Base-by-base conservation (phyloP, 1,140 invertebrate species). In the Phenacoccus solenopsis region DNA sequence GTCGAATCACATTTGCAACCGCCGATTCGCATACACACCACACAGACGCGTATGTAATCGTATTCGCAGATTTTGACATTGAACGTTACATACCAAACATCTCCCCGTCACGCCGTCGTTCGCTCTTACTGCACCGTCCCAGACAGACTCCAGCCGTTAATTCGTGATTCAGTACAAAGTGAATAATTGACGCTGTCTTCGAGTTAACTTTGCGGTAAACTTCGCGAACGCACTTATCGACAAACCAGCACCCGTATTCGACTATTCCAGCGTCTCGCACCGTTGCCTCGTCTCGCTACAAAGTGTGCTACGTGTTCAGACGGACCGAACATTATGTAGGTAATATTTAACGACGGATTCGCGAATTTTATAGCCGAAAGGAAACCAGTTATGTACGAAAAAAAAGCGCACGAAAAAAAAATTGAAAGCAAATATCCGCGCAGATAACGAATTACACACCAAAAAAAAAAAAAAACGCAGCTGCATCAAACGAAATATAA, bases 311-410 rank as follows among this genome's bases (percentile, higher is more conserved):
- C 38, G 12, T 9, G 38, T n/a, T 49, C 38, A 49, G 38, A 49
- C 38, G 38, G n/a, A n/a, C 20, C 20, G 38, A 10, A 49, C 38
- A 49, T 49, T 49, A 49, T 49, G 38, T 49, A 49, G 38, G 38
- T 49, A 49, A 49, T 49, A 49, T 49, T 49, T 49, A 49, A 49
- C 38, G 38, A 49, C 38, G 38, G 38, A 49, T 49, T 49, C 38
- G 38, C 38, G 38, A 49, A 49, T 49, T 49, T 49, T 49, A 49
- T 49, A 16, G 16, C 38, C 38, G 38, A 49, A 49, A 10, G 38
- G 38, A 49, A 49, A 49, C 38, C 38, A 49, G 38, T 49, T 49
- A 49, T n/a, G n/a, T n/a, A n/a, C n/a, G n/a, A n/a, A n/a, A n/a
- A n/a, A n/a, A n/a, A n/a, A n/a, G n/a, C n/a, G n/a, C n/a, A n/a